A percentile compares a stretch with the other conserved stretches of the same genome.
These are phyloP conservation scores for Andrena bucephala DNA, from an alignment of 2,888 invertebrate species.

Conservation along the genomic window DNA sequence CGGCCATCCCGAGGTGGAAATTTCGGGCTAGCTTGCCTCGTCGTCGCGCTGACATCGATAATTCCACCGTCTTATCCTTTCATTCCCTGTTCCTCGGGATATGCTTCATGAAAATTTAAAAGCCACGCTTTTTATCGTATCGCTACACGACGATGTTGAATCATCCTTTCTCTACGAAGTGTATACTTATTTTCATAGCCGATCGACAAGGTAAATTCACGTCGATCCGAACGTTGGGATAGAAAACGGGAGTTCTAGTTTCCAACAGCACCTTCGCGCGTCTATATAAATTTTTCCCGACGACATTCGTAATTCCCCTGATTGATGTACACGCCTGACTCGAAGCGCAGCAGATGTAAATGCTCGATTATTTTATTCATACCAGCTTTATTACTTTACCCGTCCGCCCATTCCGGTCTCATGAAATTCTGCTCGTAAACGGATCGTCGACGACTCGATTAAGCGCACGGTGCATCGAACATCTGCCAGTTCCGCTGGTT, in stretches of 20 bases:
- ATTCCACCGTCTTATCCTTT: conserved; percentile 11
- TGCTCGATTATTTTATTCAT: not conserved
- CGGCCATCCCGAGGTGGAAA: conserved; percentile 15
- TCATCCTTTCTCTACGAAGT: not conserved
- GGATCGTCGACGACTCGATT: not conserved
- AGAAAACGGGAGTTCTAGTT: not conserved
- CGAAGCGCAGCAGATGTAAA: not conserved
- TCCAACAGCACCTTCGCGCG: not conserved
- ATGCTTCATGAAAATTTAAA: conserved; percentile 7
- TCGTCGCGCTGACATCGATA: conserved; percentile 5
- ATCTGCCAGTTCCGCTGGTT: conserved; percentile 17
- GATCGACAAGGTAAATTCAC: not conserved
- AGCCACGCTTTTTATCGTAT: not conserved
- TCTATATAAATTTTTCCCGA: not conserved
- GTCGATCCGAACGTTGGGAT: not conserved
- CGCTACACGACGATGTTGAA: not conserved
- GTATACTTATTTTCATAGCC: not conserved
- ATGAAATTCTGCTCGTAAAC: no score
- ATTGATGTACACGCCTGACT: not conserved
- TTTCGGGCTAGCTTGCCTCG: conserved; percentile 4
- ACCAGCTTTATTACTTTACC: no score
- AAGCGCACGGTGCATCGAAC: not conserved
- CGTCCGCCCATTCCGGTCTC: no score
- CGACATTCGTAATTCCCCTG: not conserved
- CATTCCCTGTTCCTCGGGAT: not conserved